phyloP scores from a whole-genome alignment of 2,888 invertebrate genomes.

The Junonia oenone region DNA sequence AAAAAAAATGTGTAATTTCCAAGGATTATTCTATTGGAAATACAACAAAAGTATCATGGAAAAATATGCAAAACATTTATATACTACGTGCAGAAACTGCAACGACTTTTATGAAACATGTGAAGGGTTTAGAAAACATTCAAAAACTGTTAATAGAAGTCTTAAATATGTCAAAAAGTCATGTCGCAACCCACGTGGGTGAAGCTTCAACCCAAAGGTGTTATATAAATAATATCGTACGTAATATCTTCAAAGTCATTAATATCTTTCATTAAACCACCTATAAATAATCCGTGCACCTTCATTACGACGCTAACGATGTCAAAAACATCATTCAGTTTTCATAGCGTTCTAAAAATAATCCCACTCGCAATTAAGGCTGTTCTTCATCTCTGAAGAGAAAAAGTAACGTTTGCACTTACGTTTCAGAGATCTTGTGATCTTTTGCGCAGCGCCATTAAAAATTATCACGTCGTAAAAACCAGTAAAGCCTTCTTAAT shows the following conservation, averaged over 20 bases:
- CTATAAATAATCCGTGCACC: not conserved
- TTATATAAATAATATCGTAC: not conserved
- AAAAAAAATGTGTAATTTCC: too few species aligned
- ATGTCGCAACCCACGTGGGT: not conserved
- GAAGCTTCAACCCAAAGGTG: not conserved
- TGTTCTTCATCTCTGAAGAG: not conserved
- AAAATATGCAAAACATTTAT: too few species aligned
- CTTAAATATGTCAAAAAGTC: too few species aligned
- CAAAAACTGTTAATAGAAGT: too few species aligned
- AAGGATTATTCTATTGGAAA: too few species aligned
- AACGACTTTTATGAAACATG: too few species aligned
- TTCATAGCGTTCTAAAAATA: slow-evolving; percentile 1
- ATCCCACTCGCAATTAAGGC: not conserved
- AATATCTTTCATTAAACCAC: not conserved
- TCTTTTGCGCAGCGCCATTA: not conserved
- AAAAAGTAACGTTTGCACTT: not conserved
- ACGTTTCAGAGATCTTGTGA: not conserved
- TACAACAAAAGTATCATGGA: too few species aligned
- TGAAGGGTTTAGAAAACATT: too few species aligned
- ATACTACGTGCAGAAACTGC: too few species aligned
- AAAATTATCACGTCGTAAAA: not conserved
- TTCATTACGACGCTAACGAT: not conserved
- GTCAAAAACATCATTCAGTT: not conserved
- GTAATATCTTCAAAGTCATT: not conserved
- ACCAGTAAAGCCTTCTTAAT: not conserved